Conservation (phyloP, 1,140 invertebrate species). For the Drosophila cardini region DNA sequence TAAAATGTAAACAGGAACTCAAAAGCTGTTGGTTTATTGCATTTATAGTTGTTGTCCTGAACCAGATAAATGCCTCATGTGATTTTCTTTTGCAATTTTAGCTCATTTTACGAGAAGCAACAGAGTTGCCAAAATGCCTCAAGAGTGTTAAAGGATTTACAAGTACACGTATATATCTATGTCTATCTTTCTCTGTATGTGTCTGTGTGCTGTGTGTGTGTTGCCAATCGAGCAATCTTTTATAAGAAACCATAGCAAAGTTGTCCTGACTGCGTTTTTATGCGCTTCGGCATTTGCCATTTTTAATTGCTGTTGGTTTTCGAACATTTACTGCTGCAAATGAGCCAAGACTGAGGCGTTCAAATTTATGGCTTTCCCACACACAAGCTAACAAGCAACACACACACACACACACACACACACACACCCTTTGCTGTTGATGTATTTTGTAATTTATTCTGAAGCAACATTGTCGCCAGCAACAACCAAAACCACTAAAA, state of each 20-base stretch:
- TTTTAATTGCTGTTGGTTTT: constrained; percentile 79
- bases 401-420: constrained; percentile 1
- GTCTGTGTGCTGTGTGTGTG: constrained; percentile 15
- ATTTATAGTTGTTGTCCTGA: constrained; percentile 28
- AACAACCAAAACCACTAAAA: constrained; percentile 28
- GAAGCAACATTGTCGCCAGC: constrained; percentile 64
- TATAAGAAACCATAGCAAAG: constrained; percentile 40
- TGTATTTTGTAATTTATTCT: constrained; percentile 53
- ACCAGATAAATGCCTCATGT: constrained; percentile 49
- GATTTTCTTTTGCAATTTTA: constrained; percentile 33
- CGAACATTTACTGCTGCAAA: constrained; percentile 76
- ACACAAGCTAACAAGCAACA: background rate
- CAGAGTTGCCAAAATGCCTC: constrained; percentile 46
- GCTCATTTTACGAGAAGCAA: constrained; percentile 47
- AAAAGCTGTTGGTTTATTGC: constrained; percentile 22
- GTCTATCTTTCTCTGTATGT: background rate
- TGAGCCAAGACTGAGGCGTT: constrained; percentile 70
- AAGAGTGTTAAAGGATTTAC: constrained; percentile 6
- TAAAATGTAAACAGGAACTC: constrained; percentile 8
- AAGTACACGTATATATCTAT: background rate
- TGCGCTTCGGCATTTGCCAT: constrained; percentile 68
- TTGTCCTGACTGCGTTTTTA: constrained; percentile 54
- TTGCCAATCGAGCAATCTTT: constrained; percentile 30
- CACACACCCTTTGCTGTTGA: constrained; percentile 12
- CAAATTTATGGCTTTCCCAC: constrained; percentile 65